These are phyloP conservation scores for Fissipunctia ypsillon DNA, from an alignment of 2,888 invertebrate genomes.

Conservation along the genomic window DNA sequence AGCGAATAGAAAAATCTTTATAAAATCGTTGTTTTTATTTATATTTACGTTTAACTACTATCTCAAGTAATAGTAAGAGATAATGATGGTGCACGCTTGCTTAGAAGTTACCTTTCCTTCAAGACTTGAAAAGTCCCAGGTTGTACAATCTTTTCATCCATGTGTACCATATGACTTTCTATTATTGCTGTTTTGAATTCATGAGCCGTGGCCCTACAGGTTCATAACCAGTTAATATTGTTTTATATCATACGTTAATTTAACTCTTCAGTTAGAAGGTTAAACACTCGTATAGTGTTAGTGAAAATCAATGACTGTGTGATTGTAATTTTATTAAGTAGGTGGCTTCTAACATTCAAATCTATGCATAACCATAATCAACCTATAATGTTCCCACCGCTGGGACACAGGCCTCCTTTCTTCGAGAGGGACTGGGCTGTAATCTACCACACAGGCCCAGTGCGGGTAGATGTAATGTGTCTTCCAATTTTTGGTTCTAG, in stretches of 20 bases:
- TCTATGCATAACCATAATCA: no score
- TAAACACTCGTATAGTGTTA: background rate
- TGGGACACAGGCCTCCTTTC: no score
- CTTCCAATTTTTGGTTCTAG: no score
- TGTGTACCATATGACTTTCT: conserved; percentile 61
- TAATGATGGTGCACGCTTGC: background rate
- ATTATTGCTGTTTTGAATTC: conserved; percentile 65
- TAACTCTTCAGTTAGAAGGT: conserved; percentile 26
- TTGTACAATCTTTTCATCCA: conserved; percentile 9
- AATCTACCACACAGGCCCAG: no score
- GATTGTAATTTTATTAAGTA: background rate
- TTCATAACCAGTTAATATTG: conserved; percentile 57
- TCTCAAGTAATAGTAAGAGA: no score
- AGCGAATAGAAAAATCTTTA: background rate
- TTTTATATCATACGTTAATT: conserved; percentile 48
- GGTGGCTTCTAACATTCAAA: background rate
- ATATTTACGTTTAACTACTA: no score
- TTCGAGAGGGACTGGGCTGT: no score
- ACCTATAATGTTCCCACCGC: no score
- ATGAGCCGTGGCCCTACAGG: conserved; percentile 57
- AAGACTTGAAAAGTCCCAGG: background rate
- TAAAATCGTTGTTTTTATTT: no score
- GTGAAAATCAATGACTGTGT: conserved; percentile 7
- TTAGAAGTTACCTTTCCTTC: background rate
- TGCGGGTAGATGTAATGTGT: no score